A percentile compares a stretch with the other conserved stretches of the same genome.
phyloP scores from a whole-genome alignment of 2,888 invertebrate species.

The Patella pellucida region DNA sequence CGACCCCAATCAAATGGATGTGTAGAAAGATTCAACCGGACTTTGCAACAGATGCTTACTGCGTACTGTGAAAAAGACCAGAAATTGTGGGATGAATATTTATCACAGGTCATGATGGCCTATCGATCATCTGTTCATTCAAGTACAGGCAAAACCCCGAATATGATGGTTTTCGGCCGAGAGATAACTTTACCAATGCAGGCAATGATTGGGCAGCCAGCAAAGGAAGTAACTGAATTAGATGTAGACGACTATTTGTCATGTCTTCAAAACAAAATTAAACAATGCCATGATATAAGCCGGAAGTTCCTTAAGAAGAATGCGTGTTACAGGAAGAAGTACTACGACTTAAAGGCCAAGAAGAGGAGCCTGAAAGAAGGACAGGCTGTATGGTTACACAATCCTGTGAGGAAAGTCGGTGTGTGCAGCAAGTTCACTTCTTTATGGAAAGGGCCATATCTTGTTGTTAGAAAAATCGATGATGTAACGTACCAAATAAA shows the following conservation, averaged over 20 bases:
- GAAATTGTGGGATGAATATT: neutral
- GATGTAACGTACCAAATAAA: conserved; percentile 12
- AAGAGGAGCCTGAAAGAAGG: neutral
- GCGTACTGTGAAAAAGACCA: conserved; percentile 15
- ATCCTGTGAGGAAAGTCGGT: conserved; percentile 2
- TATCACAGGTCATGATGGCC: conserved; percentile 18
- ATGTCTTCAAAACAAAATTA: neutral
- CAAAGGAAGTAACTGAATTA: neutral
- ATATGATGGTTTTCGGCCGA: conserved; percentile 12
- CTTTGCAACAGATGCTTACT: conserved; percentile 24
- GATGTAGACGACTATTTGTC: neutral
- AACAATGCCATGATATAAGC: neutral
- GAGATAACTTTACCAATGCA: neutral
- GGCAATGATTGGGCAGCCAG: neutral
- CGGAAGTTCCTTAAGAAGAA: neutral
- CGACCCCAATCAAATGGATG: conserved; percentile 29
- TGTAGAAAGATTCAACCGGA: conserved; percentile 25
- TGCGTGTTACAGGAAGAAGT: neutral
- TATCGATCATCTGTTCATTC: conserved; percentile 18
- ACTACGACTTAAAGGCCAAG: conserved; percentile 4
- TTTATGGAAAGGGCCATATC: conserved; percentile 13
- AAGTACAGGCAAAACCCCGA: conserved; percentile 15
- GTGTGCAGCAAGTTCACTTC: conserved; percentile 12
- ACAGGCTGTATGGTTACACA: conserved; percentile 12
- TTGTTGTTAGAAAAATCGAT: conserved; percentile 1